Base-by-base conservation (phyloP, 2,888 invertebrate species). In the Hirtodrosophila histrioides region DNA sequence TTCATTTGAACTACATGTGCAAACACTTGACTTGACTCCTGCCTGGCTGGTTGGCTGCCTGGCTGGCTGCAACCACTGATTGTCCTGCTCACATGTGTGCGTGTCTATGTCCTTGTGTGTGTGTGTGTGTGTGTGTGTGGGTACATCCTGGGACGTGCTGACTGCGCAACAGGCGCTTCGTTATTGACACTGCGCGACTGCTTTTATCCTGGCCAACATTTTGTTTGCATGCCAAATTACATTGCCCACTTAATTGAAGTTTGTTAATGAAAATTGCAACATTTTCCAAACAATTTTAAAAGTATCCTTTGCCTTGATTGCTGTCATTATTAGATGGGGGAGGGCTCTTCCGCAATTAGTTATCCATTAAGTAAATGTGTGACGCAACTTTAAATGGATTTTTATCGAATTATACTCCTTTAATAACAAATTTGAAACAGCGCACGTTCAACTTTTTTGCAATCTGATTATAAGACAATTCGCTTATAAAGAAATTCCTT, bases 1-100 rank as follows among this genome's bases (percentile, higher is more conserved):
- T 88, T 82, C 83, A 79, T 81, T 88, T 89, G 75, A 79, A 89
- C 85, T 86, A 85, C 89, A 84, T 88, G 88, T 62, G 80, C 82
- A 85, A 84, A 89, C 78, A 86, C 89, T 85, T 81, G 72, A 68
- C 67, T 79, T 55, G 75, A 39, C 72, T 75, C 55, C 66, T 58
- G 62, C 29, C 73, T 64, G 63, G 35, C 51, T 51, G 60, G 31
- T 58, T 57, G 56, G 1, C 40, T 54, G 43, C 4, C 43, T 44
- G 43, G 12, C 50, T 72, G 51, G 3, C 33, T 62, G 27, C 51
- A 40, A 35, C 46, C 39, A 27, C 61, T 41, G 69, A 66, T 57
- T 67, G 68, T 84, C 81, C 81, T 74, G 65, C 57, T 35, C 69
- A 63, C 62, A 69, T 72, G 55, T 54, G 24, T 55, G 64, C 24